Evolutionary conservation across 2,797 vertebrate species (phyloP).

Genomic region (Neopelma chrysocephalum): DNA sequence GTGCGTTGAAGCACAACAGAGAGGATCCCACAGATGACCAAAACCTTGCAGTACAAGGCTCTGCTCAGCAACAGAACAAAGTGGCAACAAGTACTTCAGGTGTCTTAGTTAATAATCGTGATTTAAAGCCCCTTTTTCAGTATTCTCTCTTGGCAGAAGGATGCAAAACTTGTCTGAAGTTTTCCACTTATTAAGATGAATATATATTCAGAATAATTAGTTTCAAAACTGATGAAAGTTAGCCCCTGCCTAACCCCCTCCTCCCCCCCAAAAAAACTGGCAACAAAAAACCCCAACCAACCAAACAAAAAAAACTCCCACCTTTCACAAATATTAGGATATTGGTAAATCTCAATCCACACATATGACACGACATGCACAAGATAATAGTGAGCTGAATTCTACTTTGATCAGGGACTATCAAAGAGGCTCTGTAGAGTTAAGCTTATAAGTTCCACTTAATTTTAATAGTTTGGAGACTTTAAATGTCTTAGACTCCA

Average conservation of each 20-base stretch:
- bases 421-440: background rate
- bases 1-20: background rate
- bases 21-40: background rate
- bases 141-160: background rate
- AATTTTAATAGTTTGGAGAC: background rate
- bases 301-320: rapidly evolving
- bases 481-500: background rate
- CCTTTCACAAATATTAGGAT: background rate
- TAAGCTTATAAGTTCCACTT: background rate
- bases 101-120: rapidly evolving
- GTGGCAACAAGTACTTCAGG: rapidly evolving
- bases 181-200: background rate
- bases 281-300: no score
- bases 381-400: background rate
- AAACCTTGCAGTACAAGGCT: background rate
- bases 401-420: background rate
- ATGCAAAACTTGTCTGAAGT: background rate
- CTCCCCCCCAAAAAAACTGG: no score
- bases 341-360: background rate
- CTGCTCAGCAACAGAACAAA: background rate
- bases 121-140: background rate
- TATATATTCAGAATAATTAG: background rate
- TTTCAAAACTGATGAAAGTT: background rate
- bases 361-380: rapidly evolving
- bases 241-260: rapidly evolving